Evolutionary conservation across 1,140 invertebrate genomes (phyloP).

Genomic region (Ephestia elutella): DNA sequence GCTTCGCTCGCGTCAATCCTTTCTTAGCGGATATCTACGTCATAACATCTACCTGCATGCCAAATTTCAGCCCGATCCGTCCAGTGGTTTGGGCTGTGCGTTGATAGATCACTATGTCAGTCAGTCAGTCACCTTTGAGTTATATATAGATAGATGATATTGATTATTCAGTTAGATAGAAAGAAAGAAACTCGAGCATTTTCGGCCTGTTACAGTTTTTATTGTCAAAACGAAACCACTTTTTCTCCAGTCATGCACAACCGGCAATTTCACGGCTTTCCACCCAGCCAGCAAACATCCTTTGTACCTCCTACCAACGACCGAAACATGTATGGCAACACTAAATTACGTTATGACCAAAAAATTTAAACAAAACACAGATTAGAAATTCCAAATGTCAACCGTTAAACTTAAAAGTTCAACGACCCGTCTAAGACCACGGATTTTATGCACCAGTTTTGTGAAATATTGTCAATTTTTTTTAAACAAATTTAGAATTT

Average conservation of each 20-base stretch:
- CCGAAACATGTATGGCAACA: background rate
- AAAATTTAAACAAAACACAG: conserved; percentile 33
- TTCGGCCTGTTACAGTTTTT: no score
- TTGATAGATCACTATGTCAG: no score
- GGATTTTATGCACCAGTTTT: conserved; percentile 56
- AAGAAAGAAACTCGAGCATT: no score
- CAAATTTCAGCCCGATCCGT: no score
- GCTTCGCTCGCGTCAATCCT: no score
- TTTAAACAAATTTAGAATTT: background rate
- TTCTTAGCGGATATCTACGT: no score
- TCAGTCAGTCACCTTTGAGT: no score
- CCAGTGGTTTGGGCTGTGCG: no score
- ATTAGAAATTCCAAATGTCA: conserved; percentile 36
- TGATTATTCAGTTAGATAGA: no score
- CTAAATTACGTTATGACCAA: conserved; percentile 18
- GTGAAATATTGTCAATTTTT: conserved; percentile 22
- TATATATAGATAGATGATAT: no score
- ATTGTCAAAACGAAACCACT: no score
- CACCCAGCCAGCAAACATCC: background rate
- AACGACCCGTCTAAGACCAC: conserved; percentile 34
- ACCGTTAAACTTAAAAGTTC: conserved; percentile 42
- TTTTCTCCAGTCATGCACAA: background rate
- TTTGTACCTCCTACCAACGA: background rate
- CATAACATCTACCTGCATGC: no score
- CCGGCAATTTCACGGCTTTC: background rate